A percentile compares a stretch with the other conserved stretches of the same genome.
phyloP scores from a whole-genome alignment of 64 coral and sea anemone genomes.

The Cladopsammia gracilis region DNA sequence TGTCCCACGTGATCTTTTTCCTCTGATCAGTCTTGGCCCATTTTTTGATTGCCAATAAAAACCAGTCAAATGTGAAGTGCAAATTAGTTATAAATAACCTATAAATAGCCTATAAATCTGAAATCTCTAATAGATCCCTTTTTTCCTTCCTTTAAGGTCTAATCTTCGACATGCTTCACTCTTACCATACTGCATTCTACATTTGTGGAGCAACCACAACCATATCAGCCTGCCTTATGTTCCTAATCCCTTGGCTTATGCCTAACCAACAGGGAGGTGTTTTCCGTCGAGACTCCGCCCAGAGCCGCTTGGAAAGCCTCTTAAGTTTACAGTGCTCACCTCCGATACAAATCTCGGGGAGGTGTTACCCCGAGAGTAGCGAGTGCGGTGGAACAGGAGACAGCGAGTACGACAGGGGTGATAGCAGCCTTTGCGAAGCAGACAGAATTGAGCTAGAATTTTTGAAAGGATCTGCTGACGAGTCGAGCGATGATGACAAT shows the following conservation, averaged over 20 bases:
- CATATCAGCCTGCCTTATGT: constrained; percentile 79
- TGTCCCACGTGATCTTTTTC: too few species aligned
- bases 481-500: background rate
- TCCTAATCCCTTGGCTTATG: constrained; percentile 86
- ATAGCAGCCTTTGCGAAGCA: constrained; percentile 17
- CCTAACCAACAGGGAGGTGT: constrained; percentile 45
- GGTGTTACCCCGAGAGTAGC: too few species aligned
- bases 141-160: constrained; percentile 50
- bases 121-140: background rate
- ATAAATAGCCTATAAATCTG: background rate
- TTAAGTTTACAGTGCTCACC: background rate
- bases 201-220: constrained; percentile 83
- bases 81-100: too few species aligned
- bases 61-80: too few species aligned
- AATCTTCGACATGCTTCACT: constrained; percentile 82
- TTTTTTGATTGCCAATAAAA: too few species aligned
- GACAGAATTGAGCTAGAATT: background rate
- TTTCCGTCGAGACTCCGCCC: constrained; percentile 71
- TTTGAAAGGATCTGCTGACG: background rate
- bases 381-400: background rate
- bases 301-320: constrained; percentile 55
- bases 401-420: background rate
- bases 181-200: constrained; percentile 94
- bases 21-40: too few species aligned
- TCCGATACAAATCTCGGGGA: background rate